Evolutionary conservation across 2,113 vertebrate genomes (phyloP).

Genomic region (Emydura subglobosa): DNA sequence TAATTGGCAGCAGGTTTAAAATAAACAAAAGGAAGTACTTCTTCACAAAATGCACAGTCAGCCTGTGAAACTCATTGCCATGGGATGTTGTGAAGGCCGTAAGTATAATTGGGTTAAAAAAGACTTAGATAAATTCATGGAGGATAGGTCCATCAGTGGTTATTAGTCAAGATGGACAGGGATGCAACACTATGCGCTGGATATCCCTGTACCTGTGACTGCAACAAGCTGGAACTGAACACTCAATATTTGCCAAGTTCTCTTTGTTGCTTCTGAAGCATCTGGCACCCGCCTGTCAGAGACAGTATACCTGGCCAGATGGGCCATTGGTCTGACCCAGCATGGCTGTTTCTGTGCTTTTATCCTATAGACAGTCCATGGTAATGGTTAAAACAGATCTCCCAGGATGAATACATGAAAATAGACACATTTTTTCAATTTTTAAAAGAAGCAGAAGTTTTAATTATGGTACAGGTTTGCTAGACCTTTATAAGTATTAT

Average conservation of each 20-base stretch:
- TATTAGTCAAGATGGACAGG: background rate
- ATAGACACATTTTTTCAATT: background rate
- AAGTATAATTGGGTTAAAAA: background rate
- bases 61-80: background rate
- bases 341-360: background rate
- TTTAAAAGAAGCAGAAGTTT: conserved; percentile 23
- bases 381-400: background rate
- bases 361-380: background rate
- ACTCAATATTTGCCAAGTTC: background rate
- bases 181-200: background rate
- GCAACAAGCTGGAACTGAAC: background rate
- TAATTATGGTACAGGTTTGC: background rate
- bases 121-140: background rate
- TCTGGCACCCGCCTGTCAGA: background rate
- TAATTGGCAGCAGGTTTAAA: background rate
- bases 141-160: background rate
- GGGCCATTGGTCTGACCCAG: background rate
- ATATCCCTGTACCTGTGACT: background rate
- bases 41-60: background rate
- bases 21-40: background rate
- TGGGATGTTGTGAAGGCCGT: background rate
- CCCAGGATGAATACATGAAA: background rate
- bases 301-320: background rate
- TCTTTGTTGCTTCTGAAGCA: background rate
- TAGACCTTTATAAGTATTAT: background rate